These are phyloP conservation scores for Coreius guichenoti DNA, from an alignment of 2,797 vertebrate species.

Conservation along the genomic window DNA sequence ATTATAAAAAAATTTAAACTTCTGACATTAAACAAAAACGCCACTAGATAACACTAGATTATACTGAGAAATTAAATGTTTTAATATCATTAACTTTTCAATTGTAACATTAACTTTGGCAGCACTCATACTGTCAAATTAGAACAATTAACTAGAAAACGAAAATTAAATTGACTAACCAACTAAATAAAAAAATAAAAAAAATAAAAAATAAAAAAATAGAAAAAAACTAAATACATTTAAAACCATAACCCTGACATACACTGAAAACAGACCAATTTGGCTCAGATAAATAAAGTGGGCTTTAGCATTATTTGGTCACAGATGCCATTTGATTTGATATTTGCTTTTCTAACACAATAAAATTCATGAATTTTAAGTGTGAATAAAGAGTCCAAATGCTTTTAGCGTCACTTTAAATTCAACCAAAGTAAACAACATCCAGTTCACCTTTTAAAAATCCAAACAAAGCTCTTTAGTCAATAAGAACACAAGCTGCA, in stretches of 20 bases:
- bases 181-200: neutral
- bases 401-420: neutral
- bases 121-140: neutral
- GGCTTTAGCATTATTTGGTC: neutral
- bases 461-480: conserved; percentile 12
- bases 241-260: neutral
- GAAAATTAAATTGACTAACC: neutral
- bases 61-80: neutral
- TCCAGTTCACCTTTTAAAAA: neutral
- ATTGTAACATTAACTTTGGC: neutral
- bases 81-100: neutral
- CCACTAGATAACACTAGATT: neutral
- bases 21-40: neutral
- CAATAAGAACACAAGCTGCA: conserved; percentile 3
- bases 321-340: neutral
- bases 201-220: neutral
- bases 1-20: neutral
- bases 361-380: neutral
- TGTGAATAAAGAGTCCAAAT: neutral
- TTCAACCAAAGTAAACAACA: neutral
- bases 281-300: neutral
- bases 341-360: neutral
- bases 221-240: too few relatives aligned
- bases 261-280: neutral
- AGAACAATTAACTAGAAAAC: neutral